Evolutionary conservation across 1,140 invertebrate species (phyloP).

Genomic region (Drosophila sproati): DNA sequence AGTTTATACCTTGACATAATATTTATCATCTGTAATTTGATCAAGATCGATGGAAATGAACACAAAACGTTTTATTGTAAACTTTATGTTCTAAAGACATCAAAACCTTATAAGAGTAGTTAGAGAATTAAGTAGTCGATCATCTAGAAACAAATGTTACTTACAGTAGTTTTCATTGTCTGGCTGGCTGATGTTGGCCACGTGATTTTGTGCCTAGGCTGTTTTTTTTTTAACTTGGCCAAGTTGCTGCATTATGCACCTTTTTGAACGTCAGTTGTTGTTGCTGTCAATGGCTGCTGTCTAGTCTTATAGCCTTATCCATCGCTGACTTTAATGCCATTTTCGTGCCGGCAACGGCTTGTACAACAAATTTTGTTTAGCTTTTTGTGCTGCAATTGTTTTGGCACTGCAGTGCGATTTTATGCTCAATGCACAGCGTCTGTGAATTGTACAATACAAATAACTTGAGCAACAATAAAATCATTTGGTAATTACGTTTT

Average conservation of each 20-base stretch:
- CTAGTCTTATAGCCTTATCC: slow-evolving; percentile 61
- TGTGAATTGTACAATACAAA: slow-evolving; percentile 10
- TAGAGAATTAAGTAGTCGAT: background rate
- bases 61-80: too few relatives aligned
- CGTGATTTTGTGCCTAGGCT: slow-evolving; percentile 60
- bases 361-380: slow-evolving; percentile 27
- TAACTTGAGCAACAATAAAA: slow-evolving; percentile 9
- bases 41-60: too few relatives aligned
- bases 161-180: slow-evolving; percentile 33
- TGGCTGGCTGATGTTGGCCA: slow-evolving; percentile 51
- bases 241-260: slow-evolving; percentile 29
- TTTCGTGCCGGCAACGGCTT: slow-evolving; percentile 66
- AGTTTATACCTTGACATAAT: too few relatives aligned
- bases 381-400: slow-evolving; percentile 6
- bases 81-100: too few relatives aligned
- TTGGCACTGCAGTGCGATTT: slow-evolving; percentile 21
- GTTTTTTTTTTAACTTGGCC: slow-evolving; percentile 23
- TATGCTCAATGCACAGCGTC: slow-evolving; percentile 16
- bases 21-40: too few relatives aligned
- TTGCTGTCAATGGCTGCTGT: slow-evolving; percentile 39
- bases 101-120: slow-evolving; percentile 8
- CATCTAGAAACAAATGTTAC: background rate
- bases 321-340: slow-evolving; percentile 75
- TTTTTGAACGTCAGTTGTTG: slow-evolving; percentile 32
- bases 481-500: slow-evolving; percentile 16